These are phyloP conservation scores for Hucho hucho DNA, from an alignment of 2,113 vertebrate genomes.

Conservation along the genomic window DNA sequence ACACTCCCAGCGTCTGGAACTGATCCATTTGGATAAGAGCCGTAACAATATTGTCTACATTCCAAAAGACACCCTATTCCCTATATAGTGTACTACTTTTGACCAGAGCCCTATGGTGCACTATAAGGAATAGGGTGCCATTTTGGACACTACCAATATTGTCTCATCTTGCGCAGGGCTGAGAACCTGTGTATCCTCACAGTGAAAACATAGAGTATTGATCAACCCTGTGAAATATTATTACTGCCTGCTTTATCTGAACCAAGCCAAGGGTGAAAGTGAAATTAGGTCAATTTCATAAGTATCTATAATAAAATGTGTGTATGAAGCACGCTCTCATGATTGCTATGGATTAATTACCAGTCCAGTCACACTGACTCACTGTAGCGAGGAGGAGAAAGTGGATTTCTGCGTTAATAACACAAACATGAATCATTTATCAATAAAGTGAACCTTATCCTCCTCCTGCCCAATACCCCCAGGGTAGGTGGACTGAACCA, in stretches of 20 bases:
- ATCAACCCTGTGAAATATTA: not conserved
- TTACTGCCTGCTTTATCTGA: not conserved
- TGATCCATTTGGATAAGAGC: not conserved
- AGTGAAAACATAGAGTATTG: not conserved
- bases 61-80: too few species aligned
- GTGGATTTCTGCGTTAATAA: too few species aligned
- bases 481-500: too few species aligned
- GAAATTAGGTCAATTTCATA: not conserved
- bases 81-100: too few species aligned
- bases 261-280: not conserved
- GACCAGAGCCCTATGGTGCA: too few species aligned
- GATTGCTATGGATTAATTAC: too few species aligned
- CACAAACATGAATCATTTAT: too few species aligned
- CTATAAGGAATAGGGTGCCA: too few species aligned
- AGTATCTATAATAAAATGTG: slow-evolving; percentile 1
- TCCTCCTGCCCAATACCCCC: too few species aligned
- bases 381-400: too few species aligned
- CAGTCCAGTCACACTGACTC: too few species aligned
- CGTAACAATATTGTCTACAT: not conserved
- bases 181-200: not conserved
- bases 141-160: not conserved
- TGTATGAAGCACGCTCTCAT: slow-evolving; percentile 7
- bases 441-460: too few species aligned
- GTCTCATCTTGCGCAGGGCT: not conserved
- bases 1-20: not conserved